These are phyloP conservation scores for Echinarachnius parma DNA, from an alignment of 53 echinoderm and acorn worm genomes.

Conservation along the genomic window DNA sequence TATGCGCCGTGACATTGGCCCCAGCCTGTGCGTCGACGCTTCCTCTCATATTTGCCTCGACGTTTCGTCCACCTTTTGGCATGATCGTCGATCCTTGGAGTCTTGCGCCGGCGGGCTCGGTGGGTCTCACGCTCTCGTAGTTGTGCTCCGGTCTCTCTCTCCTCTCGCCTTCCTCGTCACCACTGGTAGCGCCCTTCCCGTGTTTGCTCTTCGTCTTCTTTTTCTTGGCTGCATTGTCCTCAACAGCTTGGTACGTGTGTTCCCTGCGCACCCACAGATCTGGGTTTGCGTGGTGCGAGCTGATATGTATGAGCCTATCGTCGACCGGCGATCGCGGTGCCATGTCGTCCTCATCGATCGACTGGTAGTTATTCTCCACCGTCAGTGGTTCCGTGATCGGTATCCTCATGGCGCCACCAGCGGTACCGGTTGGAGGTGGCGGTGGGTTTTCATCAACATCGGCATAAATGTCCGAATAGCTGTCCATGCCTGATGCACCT, in stretches of 20 bases:
- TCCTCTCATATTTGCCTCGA: too few species aligned
- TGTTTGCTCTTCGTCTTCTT: constrained; percentile 24
- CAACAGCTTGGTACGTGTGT: constrained; percentile 76
- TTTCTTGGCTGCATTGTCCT: constrained; percentile 12
- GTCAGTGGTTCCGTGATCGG: constrained; percentile 9
- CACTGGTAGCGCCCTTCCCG: not conserved
- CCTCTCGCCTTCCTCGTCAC: not conserved
- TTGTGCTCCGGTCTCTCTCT: constrained; percentile 9
- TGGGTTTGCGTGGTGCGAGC: constrained; percentile 11
- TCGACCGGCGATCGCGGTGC: constrained; percentile 41
- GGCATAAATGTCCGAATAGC: constrained; percentile 32
- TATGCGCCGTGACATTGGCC: too few species aligned
- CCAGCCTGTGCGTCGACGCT: too few species aligned
- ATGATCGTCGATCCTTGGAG: too few species aligned
- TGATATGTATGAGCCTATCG: constrained; percentile 56
- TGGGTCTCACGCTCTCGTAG: constrained; percentile 9
- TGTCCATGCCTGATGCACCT: constrained; percentile 15
- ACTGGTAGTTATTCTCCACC: constrained; percentile 51
- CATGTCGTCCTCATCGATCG: too few species aligned
- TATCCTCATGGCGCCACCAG: constrained; percentile 1
- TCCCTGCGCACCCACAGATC: constrained; percentile 63
- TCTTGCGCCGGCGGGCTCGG: constrained; percentile 5
- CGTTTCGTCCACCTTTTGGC: too few species aligned
- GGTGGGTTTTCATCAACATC: constrained; percentile 23
- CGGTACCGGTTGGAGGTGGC: not conserved